These are phyloP conservation scores for Heliconius ismenius DNA, from an alignment of 2,888 invertebrate species.

Conservation along the genomic window DNA sequence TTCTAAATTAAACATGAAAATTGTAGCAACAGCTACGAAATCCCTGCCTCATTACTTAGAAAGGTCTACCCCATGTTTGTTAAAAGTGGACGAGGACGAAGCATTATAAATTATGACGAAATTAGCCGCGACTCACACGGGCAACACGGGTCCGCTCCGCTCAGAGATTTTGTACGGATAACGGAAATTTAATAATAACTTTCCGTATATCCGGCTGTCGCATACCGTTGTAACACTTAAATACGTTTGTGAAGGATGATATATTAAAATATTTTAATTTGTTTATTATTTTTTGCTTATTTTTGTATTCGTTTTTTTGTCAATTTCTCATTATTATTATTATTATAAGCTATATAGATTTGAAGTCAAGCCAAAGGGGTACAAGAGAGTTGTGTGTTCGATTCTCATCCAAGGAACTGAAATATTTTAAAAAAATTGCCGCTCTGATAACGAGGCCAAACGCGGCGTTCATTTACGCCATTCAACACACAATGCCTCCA, in stretches of 20 bases:
- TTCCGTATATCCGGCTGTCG: conserved; percentile 32
- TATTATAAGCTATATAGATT: no score
- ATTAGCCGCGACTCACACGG: conserved; percentile 38
- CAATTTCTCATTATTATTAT: no score
- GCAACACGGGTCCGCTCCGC: conserved; percentile 39
- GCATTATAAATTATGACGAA: conserved; percentile 41
- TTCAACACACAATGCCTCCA: no score
- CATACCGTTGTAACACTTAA: conserved; percentile 17
- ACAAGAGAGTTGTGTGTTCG: no score
- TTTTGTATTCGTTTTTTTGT: neutral
- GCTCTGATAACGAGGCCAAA: no score
- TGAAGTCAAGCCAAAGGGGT: no score
- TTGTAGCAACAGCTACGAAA: conserved; percentile 29
- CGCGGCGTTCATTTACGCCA: no score
- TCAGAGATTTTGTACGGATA: conserved; percentile 43
- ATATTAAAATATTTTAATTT: neutral
- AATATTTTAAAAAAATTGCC: no score
- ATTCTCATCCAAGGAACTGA: no score
- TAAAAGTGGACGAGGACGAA: conserved; percentile 38
- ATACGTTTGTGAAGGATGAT: conserved; percentile 24
- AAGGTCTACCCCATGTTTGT: conserved; percentile 38
- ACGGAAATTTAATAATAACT: conserved; percentile 45
- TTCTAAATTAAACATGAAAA: conserved; percentile 21
- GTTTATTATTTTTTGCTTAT: neutral
- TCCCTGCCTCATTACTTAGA: conserved; percentile 39